Evolutionary conservation across 2,797 vertebrate genomes (phyloP).

Genomic region (Linurgus olivaceus): DNA sequence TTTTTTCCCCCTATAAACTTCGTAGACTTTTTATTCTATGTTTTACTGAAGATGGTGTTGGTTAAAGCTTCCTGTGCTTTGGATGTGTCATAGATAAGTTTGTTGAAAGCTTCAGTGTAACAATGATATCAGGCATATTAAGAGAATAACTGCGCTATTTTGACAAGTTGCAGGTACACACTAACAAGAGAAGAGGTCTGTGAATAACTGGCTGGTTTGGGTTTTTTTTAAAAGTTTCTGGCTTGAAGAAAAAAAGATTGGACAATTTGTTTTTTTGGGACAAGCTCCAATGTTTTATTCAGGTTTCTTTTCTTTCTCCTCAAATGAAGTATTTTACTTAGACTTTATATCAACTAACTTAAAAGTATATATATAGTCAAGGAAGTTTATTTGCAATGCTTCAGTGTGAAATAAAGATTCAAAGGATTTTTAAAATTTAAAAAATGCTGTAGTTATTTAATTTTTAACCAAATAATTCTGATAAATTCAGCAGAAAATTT

Average conservation of each 20-base stretch:
- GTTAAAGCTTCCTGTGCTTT: neutral
- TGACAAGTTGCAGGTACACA: neutral
- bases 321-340: neutral
- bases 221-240: neutral
- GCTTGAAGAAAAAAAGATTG: neutral
- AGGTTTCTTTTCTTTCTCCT: neutral
- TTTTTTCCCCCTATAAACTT: fast-evolving
- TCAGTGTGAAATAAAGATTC: neutral
- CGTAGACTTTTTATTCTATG: neutral
- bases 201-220: neutral
- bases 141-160: neutral
- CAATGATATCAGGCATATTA: neutral
- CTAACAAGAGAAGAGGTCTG: neutral
- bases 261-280: neutral
- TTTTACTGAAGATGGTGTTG: neutral
- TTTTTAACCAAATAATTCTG: neutral
- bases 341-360: neutral
- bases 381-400: neutral
- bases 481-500: neutral
- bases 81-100: neutral
- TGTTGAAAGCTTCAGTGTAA: neutral
- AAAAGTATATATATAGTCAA: neutral
- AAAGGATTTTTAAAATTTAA: neutral
- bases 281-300: neutral
- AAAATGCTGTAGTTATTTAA: neutral